Percentiles rank a stretch among this genome's conserved stretches.
Conservation (phyloP, 1,140 invertebrate species). For the Nymphalis io region DNA sequence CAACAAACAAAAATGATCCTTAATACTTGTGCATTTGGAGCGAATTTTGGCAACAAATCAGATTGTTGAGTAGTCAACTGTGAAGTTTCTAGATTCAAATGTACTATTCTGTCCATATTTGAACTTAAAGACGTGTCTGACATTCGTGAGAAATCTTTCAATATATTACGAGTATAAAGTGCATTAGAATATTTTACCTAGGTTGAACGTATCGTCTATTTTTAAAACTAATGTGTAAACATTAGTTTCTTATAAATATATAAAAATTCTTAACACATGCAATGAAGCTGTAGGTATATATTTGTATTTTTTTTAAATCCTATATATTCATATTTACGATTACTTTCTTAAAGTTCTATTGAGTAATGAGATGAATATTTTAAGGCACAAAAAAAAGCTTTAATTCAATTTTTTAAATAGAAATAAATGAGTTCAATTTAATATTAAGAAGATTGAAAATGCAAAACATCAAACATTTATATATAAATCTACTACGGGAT, state of each 20-base stretch:
- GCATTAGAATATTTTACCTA: conserved; percentile 8
- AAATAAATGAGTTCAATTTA: background rate
- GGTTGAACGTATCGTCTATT: conserved; percentile 1
- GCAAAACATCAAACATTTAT: conserved; percentile 19
- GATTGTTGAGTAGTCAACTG: conserved; percentile 34
- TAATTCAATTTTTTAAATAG: background rate
- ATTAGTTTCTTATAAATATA: background rate
- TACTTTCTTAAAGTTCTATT: too few species aligned
- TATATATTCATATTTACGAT: too few species aligned
- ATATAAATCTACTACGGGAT: conserved; percentile 20
- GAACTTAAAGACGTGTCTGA: conserved; percentile 25
- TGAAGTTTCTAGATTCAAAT: conserved; percentile 42
- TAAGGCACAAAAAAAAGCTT: background rate
- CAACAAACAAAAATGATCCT: conserved; percentile 73
- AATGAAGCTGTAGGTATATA: background rate
- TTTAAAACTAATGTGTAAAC: background rate
- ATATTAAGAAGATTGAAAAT: conserved; percentile 29
- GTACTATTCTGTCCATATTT: conserved; percentile 30
- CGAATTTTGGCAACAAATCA: conserved; percentile 2
- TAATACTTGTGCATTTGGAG: conserved; percentile 11
- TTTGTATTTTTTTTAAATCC: too few species aligned
- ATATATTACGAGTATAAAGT: conserved; percentile 19
- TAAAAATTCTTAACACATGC: background rate
- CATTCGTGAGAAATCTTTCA: conserved; percentile 25
- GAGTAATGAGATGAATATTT: too few species aligned